phyloP scores from a whole-genome alignment of 2,888 invertebrate genomes.

The Cactoblastis cactorum region DNA sequence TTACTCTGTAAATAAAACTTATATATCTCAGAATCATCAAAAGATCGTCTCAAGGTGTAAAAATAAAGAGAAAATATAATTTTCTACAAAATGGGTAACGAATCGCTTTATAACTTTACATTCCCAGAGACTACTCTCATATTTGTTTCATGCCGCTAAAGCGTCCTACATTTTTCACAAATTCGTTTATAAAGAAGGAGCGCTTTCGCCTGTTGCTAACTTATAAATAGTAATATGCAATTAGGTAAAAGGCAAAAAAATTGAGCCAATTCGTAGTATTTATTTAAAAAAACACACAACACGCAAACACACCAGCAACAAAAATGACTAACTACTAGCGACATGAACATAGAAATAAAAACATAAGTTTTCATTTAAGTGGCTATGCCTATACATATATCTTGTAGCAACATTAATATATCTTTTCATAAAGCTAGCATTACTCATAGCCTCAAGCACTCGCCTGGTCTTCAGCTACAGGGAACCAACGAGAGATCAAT shows the following conservation, averaged over 20 bases:
- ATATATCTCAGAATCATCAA: neutral
- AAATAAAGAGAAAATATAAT: too few species aligned
- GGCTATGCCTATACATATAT: slow-evolving; percentile 15
- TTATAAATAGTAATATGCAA: too few species aligned
- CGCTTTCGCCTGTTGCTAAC: too few species aligned
- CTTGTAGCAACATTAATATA: slow-evolving; percentile 23
- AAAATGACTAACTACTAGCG: slow-evolving; percentile 38
- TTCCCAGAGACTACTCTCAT: too few species aligned
- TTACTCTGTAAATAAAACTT: neutral
- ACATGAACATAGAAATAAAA: slow-evolving; percentile 15
- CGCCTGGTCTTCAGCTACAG: neutral
- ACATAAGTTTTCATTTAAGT: slow-evolving; percentile 14
- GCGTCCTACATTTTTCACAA: too few species aligned
- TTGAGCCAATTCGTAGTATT: too few species aligned
- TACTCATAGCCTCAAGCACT: slow-evolving; percentile 32
- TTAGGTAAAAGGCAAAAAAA: neutral
- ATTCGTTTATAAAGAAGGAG: too few species aligned
- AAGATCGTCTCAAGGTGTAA: too few species aligned
- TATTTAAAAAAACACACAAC: slow-evolving; percentile 16
- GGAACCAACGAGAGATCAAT: slow-evolving; percentile 9
- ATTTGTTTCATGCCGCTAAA: too few species aligned
- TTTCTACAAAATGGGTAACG: too few species aligned
- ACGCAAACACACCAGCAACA: slow-evolving; percentile 17
- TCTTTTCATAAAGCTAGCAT: slow-evolving; percentile 37
- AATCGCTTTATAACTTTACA: too few species aligned